Percentiles rank a stretch among this genome's conserved stretches.
Conservation (phyloP, 2,797 vertebrate species). For the Micropoecilia bifurca region DNA sequence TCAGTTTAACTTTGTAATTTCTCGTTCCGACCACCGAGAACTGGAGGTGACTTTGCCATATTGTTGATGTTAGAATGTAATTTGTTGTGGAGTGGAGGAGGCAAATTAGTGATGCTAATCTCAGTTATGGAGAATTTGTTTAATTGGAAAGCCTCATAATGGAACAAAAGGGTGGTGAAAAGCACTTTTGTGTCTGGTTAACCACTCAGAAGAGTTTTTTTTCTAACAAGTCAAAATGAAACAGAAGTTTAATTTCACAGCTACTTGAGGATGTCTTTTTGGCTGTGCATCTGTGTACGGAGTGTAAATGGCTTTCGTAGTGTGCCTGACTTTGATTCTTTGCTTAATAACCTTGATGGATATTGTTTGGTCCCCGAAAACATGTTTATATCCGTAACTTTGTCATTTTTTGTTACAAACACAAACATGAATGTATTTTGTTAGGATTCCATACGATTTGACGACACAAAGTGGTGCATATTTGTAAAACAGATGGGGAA, state of each 20-base stretch:
- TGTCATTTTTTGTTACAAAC: not conserved
- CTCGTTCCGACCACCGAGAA: conserved; percentile 11
- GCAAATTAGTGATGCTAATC: conserved; percentile 74
- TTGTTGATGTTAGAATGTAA: conserved; percentile 56
- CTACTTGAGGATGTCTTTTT: conserved; percentile 67
- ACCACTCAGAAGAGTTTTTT: conserved; percentile 68
- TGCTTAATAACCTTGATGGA: conserved; percentile 13
- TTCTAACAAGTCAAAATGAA: conserved; percentile 61
- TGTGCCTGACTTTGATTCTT: conserved; percentile 25
- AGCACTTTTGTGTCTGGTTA: conserved; percentile 68
- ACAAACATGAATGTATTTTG: not conserved
- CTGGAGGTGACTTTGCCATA: conserved; percentile 49
- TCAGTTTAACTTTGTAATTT: conserved; percentile 49
- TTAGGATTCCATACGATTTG: not conserved
- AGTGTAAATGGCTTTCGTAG: conserved; percentile 28
- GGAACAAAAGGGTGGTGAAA: not conserved
- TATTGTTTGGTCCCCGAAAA: not conserved
- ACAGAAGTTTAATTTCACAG: conserved; percentile 79
- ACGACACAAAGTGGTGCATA: not conserved
- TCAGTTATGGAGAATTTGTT: conserved; percentile 68
- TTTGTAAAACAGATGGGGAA: not conserved
- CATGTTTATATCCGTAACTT: not conserved
- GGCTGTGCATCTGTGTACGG: conserved; percentile 26
- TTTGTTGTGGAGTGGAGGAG: conserved; percentile 63
- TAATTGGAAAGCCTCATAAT: conserved; percentile 70